Evolutionary conservation across 2,888 invertebrate species (phyloP).

Genomic region (Ectemnius cavifrons): DNA sequence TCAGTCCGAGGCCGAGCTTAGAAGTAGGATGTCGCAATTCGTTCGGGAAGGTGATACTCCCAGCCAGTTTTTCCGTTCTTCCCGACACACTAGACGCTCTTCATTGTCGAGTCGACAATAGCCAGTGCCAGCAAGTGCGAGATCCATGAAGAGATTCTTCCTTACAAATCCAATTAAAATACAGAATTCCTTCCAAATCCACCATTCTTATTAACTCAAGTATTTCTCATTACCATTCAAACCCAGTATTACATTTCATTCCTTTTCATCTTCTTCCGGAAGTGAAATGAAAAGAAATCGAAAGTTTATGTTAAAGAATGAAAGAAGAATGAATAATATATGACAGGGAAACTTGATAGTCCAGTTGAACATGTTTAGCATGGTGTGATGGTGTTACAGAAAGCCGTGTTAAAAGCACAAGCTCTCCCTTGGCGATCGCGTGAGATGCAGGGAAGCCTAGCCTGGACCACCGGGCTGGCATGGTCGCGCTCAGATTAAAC

Average conservation of each 20-base stretch:
- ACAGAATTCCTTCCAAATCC: too few relatives aligned
- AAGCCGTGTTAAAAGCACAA: slow-evolving; percentile 31
- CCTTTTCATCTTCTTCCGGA: too few relatives aligned
- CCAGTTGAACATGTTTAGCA: slow-evolving; percentile 61
- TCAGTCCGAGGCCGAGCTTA: slow-evolving; percentile 66
- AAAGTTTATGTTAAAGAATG: background rate
- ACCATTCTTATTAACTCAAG: too few relatives aligned
- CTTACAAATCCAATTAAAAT: background rate
- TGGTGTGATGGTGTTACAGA: slow-evolving; percentile 54
- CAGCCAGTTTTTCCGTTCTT: slow-evolving; percentile 37
- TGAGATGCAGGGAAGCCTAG: slow-evolving; percentile 35
- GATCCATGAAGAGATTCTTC: slow-evolving; percentile 26
- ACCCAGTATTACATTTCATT: too few relatives aligned
- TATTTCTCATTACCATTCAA: too few relatives aligned
- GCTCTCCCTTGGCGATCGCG: background rate
- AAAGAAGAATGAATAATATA: slow-evolving; percentile 18
- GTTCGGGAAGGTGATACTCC: slow-evolving; percentile 59
- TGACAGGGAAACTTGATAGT: slow-evolving; percentile 61
- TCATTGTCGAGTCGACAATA: slow-evolving; percentile 53
- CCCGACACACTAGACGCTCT: slow-evolving; percentile 48
- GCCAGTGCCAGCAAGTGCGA: slow-evolving; percentile 36
- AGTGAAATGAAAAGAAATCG: background rate
- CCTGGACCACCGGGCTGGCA: too few relatives aligned
- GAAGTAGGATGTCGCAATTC: slow-evolving; percentile 57
- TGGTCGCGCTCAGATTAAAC: slow-evolving; percentile 71